These are phyloP conservation scores for zebrafish (Danio rerio) DNA, from an alignment of 2,113 vertebrate species.

Conservation along the genomic window GRCz12tu NC_133200.1:16797501-16798000, in stretches of 20 bases:
- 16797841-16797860: slow-evolving; percentile 84
- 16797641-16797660: no score
- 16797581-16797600: no score
- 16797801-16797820: slow-evolving; percentile 99
- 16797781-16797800: slow-evolving; percentile 94
- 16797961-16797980: slow-evolving; percentile 92
- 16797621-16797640: no score
- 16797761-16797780: slow-evolving; percentile 86
- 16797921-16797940: slow-evolving; percentile 87
- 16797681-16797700: not conserved
- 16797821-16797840: slow-evolving; percentile 95
- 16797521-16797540: no score
- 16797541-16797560: no score
- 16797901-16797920: slow-evolving; percentile 87
- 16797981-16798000: slow-evolving; percentile 97
- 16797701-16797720: not conserved
- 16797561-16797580: no score
- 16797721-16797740: slow-evolving; percentile 73
- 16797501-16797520: no score
- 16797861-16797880: slow-evolving; percentile 85
- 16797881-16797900: slow-evolving; percentile 88
- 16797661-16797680: no score
- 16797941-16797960: slow-evolving; percentile 65
- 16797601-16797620: no score
- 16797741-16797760: slow-evolving; percentile 79